Base-by-base conservation (phyloP, 2,888 invertebrate species). In the Microchrysa polita region DNA sequence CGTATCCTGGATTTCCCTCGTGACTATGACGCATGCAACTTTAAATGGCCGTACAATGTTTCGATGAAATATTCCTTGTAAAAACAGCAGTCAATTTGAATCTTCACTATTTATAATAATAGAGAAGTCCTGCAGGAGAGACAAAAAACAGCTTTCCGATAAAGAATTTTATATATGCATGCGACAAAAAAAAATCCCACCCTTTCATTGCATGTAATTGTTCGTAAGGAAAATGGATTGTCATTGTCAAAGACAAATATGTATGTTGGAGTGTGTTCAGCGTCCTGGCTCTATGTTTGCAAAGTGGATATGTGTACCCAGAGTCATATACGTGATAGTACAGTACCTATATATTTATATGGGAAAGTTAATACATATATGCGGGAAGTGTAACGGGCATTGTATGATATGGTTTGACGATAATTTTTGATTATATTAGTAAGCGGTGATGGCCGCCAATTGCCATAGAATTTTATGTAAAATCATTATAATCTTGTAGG, bases 81-180 rank as follows among this genome's bases (percentile, higher is more conserved):
- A 65, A 65, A 65, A 48, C 48, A 65, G 65, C 48, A 65, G 65
- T 65, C 65, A 65, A 48, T 65, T 44, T 48, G 48, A 65, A 44
- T 34, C 65, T 22, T 22, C 44, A 20, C 22, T 61, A 16, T n/a
- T n/a, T 61, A 48, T 65, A 22, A 57, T 57, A 4, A 61, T 61
- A 61, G 34, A 16, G 20, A n/a, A 22, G 61, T 34, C 61, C 42
- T 34, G 34, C 27, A 42, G 27, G 34, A 16, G 42, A 16, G 34
- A 60, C 27, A 60, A 12, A 23, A 57, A 57, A 20, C 16, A 20
- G 27, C 27, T 34, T 34, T 34, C 7, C 27, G 27, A n/a, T 48
- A n/a, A 48, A n/a, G 5, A 7, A n/a, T 12, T 48, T 12, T 48
- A 27, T n/a, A n/a, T n/a, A n/a, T n/a, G n/a, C n/a, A n/a, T n/a